Conservation (phyloP, 1,140 invertebrate species). For the Atta colombica region DNA sequence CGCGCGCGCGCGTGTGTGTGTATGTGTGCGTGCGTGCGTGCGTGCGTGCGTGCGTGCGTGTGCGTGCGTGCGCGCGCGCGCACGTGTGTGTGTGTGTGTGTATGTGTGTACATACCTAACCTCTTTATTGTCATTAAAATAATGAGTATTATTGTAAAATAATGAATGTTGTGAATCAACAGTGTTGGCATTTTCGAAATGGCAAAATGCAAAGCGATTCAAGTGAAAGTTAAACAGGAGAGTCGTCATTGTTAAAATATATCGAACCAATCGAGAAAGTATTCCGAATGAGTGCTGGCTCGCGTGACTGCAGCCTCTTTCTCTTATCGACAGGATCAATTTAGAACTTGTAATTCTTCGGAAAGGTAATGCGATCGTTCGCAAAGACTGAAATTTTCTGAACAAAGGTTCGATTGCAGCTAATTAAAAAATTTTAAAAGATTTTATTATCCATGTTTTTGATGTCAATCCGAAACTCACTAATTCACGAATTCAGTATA, state of each 20-base stretch:
- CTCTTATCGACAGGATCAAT: conserved; percentile 42
- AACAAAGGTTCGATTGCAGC: not conserved
- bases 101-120: not conserved
- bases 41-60: too few relatives aligned
- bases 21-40: too few relatives aligned
- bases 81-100: too few relatives aligned
- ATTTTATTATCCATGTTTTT: conserved; percentile 14
- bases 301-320: conserved; percentile 48
- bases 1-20: too few relatives aligned
- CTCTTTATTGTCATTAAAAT: conserved; percentile 9
- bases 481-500: not conserved
- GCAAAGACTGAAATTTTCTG: conserved; percentile 10
- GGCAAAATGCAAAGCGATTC: conserved; percentile 21
- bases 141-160: not conserved
- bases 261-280: conserved; percentile 43
- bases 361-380: conserved; percentile 39
- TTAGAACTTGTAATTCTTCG: conserved; percentile 37
- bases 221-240: conserved; percentile 46
- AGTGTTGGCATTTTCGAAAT: not conserved
- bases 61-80: too few relatives aligned
- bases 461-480: not conserved
- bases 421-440: not conserved
- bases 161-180: not conserved
- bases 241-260: conserved; percentile 46
- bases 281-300: conserved; percentile 24